Base-by-base conservation (phyloP, 2,888 invertebrate genomes). In the Erebia ligea region DNA sequence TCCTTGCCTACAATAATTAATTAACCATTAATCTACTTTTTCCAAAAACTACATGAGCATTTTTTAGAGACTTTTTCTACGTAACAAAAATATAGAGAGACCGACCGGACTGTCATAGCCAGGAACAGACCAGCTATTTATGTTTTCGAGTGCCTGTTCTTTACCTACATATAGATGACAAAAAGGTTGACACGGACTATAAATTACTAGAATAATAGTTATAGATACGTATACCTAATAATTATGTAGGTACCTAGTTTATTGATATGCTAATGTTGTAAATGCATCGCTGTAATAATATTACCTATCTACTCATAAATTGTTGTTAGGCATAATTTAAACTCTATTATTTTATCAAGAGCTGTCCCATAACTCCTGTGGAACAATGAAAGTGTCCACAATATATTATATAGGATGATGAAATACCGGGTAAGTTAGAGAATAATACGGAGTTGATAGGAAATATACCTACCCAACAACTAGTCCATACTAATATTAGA, bases 331-430 rank as follows among this genome's bases (percentile, higher is more conserved):
- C 42, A 68, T 68, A 68, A 68, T 52, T 68, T 69, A 57, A 73
- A 67, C 63, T 48, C 19, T 62, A 40, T 72, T 57, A 59, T 71
- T 68, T 66, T 68, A 67, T 71, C 54, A 61, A 34, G 45, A 56
- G 48, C 71, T 66, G 65, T 71, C 71, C 25, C 42, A 67, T 71
- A 62, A 65, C 34, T 68, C 59, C 48, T 54, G 15, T 40, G 64
- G 34, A 45, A 68, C 66, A 67, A 56, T 58, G 40, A 57, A 59
- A 71, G 57, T 59, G 68, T 71, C 34, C 17, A 52, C 42, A 21
- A 48, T 62, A 62, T 48, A 48, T 62, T 62, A 21, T 48, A 62
- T 25, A 62, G 62, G 21, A 62, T 62, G 48, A 62, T 48, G 15
- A 48, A 48, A 62, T 62, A 48, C 21, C 48, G 19, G 19, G 45